A percentile compares a stretch with the other conserved stretches of the same genome.
Conservation (phyloP, 2,888 invertebrate species). For the Prosopocoilus inquinatus region DNA sequence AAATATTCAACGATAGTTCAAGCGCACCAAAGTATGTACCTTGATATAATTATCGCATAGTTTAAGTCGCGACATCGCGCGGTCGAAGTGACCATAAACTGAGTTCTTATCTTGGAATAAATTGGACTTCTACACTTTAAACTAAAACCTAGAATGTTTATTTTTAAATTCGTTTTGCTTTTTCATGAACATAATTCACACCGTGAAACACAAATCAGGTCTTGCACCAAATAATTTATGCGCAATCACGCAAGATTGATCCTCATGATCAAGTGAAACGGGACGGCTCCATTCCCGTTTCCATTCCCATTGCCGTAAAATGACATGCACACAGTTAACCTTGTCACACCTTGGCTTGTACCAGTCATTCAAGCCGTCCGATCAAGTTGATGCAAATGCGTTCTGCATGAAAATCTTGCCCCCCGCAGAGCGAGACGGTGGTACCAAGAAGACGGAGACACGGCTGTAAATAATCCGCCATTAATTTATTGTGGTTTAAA, state of each 20-base stretch:
- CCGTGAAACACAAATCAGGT: too few species aligned
- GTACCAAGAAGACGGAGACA: background rate
- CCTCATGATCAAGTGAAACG: constrained; percentile 1
- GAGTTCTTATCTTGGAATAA: too few species aligned
- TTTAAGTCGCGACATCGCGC: too few species aligned
- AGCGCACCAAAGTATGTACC: too few species aligned
- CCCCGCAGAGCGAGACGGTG: background rate
- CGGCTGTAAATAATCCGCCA: background rate
- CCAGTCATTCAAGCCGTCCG: constrained; percentile 23
- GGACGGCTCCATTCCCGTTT: constrained; percentile 22
- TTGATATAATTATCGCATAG: too few species aligned
- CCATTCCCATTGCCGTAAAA: constrained; percentile 22
- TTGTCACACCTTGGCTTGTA: constrained; percentile 27
- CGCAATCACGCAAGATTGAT: background rate
- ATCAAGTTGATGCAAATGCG: constrained; percentile 22
- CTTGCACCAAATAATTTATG: background rate
- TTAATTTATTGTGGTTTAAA: background rate
- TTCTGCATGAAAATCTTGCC: constrained; percentile 26
- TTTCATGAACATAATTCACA: too few species aligned
- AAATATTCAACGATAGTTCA: too few species aligned
- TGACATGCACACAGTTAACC: constrained; percentile 25
- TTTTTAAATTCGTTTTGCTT: too few species aligned
- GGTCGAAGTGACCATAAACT: too few species aligned
- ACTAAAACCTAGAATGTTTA: too few species aligned
- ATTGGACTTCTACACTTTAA: too few species aligned